Evolutionary conservation across 2,113 vertebrate genomes (phyloP), one percentile per base, ranked within the genome.

Genomic region (Pituophis catenifer): DNA sequence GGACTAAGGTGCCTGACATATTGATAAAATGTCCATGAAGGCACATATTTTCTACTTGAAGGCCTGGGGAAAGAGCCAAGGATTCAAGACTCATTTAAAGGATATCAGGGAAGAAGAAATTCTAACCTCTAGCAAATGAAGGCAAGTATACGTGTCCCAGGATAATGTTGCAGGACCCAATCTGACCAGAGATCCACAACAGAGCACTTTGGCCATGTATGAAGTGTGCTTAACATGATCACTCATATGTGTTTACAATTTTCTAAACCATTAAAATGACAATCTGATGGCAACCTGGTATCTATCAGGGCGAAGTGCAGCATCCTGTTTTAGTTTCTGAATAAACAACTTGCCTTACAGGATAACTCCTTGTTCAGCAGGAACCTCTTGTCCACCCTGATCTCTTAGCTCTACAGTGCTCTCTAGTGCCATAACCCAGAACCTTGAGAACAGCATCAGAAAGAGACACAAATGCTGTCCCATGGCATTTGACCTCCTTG

Each of bases 381-480:
- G 26, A 15, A 57, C 44, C n/a, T 48, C 48, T 89, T 94, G 29
- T n/a, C 9, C 11, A 4, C 38, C 65, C 55, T 26, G 8, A 50
- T 44, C 13, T 6, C 0, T 0, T 0, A 0, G 0, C 86, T 19
- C 58, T 11, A 70, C 48, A 59, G 44, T 58, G 59, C 70, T 75
- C 92, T 44, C 90, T 91, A 86, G 44, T 85, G 91, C 23, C 87
- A 7, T n/a, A 8, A 26, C 24, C 58, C 9, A 57, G 8, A 29
- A n/a, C 38, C 59, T 44, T 50, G 33, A 54, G 81, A 9, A 88
- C 10, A 50, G 21, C 13, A 5, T 44, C 53, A 81, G 38, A 33
- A 75, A 81, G 19, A 75, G 38, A 87, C 44, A 15, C 23, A 17
- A 7, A 1, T 23, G 44, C 21, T 88, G 15, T 23, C 53, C 29